Percentiles rank a stretch among this genome's conserved stretches.
phyloP scores from a whole-genome alignment of 2,797 vertebrate species.

The Chromobotia macracanthus region DNA sequence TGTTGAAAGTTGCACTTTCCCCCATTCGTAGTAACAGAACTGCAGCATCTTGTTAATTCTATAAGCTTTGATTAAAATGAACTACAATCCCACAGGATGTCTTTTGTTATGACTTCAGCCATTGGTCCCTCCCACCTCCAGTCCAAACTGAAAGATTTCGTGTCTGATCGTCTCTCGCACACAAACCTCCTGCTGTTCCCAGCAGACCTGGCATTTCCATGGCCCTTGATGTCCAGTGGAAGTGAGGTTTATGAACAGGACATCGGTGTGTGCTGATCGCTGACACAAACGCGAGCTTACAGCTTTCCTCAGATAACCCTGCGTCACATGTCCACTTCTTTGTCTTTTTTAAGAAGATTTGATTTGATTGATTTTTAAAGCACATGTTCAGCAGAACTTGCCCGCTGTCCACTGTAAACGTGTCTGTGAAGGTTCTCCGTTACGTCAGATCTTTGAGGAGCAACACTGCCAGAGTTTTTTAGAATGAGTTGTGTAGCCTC shows the following conservation, averaged over 20 bases:
- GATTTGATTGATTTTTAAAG: too few relatives aligned
- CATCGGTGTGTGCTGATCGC: conserved; percentile 36
- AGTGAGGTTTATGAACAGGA: conserved; percentile 41
- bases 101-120: neutral
- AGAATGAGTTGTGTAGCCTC: conserved; percentile 5
- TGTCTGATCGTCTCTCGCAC: conserved; percentile 51
- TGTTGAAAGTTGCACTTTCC: too few relatives aligned
- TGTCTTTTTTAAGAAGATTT: neutral
- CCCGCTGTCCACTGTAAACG: too few relatives aligned
- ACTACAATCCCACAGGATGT: neutral
- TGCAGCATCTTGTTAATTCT: too few relatives aligned
- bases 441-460: neutral
- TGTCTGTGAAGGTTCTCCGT: neutral
- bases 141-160: conserved; percentile 39
- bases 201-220: conserved; percentile 59
- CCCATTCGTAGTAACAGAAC: too few relatives aligned
- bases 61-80: neutral
- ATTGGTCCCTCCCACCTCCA: neutral
- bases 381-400: too few relatives aligned
- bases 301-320: neutral
- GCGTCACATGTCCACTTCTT: conserved; percentile 20
- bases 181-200: conserved; percentile 25
- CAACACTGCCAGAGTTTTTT: neutral
- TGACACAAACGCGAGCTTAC: conserved; percentile 17
- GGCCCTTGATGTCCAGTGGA: conserved; percentile 54